Base-by-base conservation (phyloP, 2,888 invertebrate species). In the Himalopsyche tibetana region DNA sequence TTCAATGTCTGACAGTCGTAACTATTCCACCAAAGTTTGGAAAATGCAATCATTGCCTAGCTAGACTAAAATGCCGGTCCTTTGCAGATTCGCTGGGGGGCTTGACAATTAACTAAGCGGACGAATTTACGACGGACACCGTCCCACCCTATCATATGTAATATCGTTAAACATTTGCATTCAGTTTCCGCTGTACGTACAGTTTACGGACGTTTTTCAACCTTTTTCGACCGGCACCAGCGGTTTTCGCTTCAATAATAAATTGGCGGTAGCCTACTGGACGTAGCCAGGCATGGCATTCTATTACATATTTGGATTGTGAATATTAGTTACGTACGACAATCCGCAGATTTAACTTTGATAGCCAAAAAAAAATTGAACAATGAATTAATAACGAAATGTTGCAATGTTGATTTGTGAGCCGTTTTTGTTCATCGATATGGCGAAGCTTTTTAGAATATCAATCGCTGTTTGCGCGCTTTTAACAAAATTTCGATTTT, bases 151-250 rank as follows among this genome's bases (percentile, higher is more conserved):
- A 63, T 63, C 11, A 63, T 63, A 19, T 63, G 28, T 63, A 63
- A 63, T 63, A 63, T 63, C 63, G 63, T 63, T 63, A 63, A 63
- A 63, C 63, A 63, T 63, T 63, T 63, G 63, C 63, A 63, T 63
- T 19, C 63, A 63, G 28, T 63, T 63, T 63, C 63, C 19, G 63
- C 28, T 63, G 63, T 2, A 19, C 63, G 63, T 11, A 19, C 63
- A 19, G 19, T 19, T 63, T 63, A n/a, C 63, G 63, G 63, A 51
- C 63, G 63, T 63, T 63, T 63, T 63, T 63, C 28, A 28, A 63
- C n/a, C 63, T 63, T n/a, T 19, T 63, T 28, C 28, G 63, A 63
- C 63, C 63, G 63, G 19, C 8, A 8, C 63, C 63, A 63, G 63
- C 63, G 63, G 28, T 63, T 63, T 63, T 63, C 63, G 28, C 63